Evolutionary conservation across 2,113 vertebrate species (phyloP), one percentile per base, ranked within the genome.

Genomic region (Sylvilagus bachmani): DNA sequence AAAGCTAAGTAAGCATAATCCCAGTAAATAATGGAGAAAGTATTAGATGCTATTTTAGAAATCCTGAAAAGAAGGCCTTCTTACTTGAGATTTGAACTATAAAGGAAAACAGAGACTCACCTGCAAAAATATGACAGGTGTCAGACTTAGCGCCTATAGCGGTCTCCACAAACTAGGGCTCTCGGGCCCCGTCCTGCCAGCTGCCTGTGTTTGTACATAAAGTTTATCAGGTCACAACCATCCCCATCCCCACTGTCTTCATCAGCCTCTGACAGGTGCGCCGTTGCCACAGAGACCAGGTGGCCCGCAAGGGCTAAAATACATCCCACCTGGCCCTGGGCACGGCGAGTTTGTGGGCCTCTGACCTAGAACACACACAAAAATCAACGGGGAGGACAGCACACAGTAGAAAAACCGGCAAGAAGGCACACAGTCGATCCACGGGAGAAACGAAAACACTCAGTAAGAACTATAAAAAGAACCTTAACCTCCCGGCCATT

Each of bases 361-460:
- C 61, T 86, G n/a, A 81, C 33, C 70, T 51, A 89, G 44, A 86
- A 10, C 29, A 79, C 21, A 75, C 25, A 84, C 0, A 51, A 49
- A 96, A 61, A 44, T 79, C 55, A 73, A 24, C 3, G 16, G 13
- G 2, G 11, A 2, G 33, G 10, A 17, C 38, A 29, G 51, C 51
- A 11, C 73, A 81, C 51, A 31, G 82, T 0, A 74, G 71, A 69
- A 88, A 93, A 91, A 78, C 29, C 21, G 22, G 14, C 53, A 90
- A 83, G 84, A 74, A 80, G 24, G 90, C 0, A 61, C 86, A 89
- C 2, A 70, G 38, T 36, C 71, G 91, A 93, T 61, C 27, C 24
- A 96, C 64, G 71, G 67, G 61, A 90, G 31, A 92, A 94, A 93
- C 13, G 84, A 92, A 92, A 86, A 64, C 55, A 84, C 10, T 64